Base-by-base conservation (phyloP, 2,888 invertebrate species). In the Cephonodes hylas region DNA sequence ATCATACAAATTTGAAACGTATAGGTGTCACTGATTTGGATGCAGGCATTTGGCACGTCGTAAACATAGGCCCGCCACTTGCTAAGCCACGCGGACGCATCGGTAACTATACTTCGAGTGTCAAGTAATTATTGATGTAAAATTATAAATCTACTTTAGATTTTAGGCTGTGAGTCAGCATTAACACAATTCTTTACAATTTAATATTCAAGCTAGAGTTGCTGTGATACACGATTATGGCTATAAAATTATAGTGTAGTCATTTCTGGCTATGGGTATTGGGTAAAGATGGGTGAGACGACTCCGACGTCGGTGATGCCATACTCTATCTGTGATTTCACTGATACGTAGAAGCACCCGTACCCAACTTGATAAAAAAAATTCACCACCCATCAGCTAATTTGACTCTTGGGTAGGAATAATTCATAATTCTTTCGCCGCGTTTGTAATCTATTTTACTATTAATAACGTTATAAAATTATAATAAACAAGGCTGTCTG, bases 181-280 rank as follows among this genome's bases (percentile, higher is more conserved):
- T 86, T 79, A 81, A 86, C 85, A 87, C 84, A 84, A 31, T 87
- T 88, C 86, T 88, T 86, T 83, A 88, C 86, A 86, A 87, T 84
- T 86, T 84, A 81, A 88, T 85, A 85, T 86, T 88, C 91, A 91
- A 82, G 91, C 91, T 92, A 92, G 91, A 91, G 90, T 91, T 90
- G 86, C 91, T 92, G 91, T 91, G 91, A 92, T 91, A 91, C 89
- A 89, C 83, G 85, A 85, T 85, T 85, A 84, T 89, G 91, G 87
- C 91, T 87, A 86, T 84, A 86, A 86, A 83, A 73, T 76, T 84
- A 83, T 87, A 85, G 79, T 81, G 80, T 86, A 86, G 85, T 88
- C 81, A 79, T 82, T 83, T 84, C 84, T 83, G 86, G 80, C 83
- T 82, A 81, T 76, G 79, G 73, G 75, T 79, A 75, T 76, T 77